Percentiles rank a stretch among this genome's conserved stretches.
phyloP scores from a whole-genome alignment of 2,113 vertebrate genomes.

The Caranx ignobilis region DNA sequence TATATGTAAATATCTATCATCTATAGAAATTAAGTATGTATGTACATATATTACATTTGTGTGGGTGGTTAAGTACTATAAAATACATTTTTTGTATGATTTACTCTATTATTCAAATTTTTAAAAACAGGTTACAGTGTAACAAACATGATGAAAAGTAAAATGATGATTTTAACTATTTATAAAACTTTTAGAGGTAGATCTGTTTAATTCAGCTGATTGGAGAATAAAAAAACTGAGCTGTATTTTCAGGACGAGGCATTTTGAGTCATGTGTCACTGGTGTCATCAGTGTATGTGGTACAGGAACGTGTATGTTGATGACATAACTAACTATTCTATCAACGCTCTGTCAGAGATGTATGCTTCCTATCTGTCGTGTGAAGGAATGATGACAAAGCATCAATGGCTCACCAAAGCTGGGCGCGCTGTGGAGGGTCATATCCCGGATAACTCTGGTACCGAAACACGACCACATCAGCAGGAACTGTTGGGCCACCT shows the following conservation, averaged over 20 bases:
- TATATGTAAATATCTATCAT: too few species aligned
- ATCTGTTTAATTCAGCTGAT: neutral
- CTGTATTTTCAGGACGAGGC: neutral
- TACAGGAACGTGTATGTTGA: neutral
- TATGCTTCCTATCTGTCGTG: neutral
- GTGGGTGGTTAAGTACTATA: too few species aligned
- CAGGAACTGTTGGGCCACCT: slow-evolving; percentile 98
- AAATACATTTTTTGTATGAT: too few species aligned
- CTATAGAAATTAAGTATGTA: too few species aligned
- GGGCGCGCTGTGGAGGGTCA: slow-evolving; percentile 98
- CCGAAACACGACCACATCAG: slow-evolving; percentile 99
- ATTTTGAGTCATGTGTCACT: neutral
- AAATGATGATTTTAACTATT: too few species aligned
- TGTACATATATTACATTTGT: too few species aligned
- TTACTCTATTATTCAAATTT: neutral
- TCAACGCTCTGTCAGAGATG: neutral
- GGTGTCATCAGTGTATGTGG: neutral
- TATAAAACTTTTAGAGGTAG: neutral
- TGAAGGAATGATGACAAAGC: slow-evolving; percentile 20
- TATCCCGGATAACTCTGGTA: slow-evolving; percentile 98
- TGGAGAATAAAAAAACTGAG: neutral
- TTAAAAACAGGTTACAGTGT: neutral
- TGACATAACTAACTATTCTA: neutral
- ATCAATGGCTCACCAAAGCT: slow-evolving; percentile 92
- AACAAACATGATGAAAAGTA: too few species aligned